A percentile compares a stretch with the other conserved stretches of the same genome.
These are phyloP conservation scores for Microcebus ravelobensis DNA, from an alignment of 2,113 vertebrate species.

Conservation along the genomic window DNA sequence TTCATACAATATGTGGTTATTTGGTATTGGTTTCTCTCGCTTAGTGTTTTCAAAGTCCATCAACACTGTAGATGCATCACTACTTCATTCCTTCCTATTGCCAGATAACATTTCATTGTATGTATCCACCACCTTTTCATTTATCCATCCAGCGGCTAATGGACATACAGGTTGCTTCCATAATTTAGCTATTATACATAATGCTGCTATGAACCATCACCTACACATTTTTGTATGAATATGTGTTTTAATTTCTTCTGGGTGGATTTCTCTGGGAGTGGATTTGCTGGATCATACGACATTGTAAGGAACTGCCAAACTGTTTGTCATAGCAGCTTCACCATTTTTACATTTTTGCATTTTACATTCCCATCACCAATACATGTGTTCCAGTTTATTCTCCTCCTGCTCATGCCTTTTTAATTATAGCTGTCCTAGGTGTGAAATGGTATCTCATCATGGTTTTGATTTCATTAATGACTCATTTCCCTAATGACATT, in stretches of 20 bases:
- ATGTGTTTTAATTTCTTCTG: neutral
- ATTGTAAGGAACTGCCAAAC: neutral
- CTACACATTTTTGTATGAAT: neutral
- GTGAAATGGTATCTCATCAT: neutral
- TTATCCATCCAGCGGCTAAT: neutral
- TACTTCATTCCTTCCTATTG: neutral
- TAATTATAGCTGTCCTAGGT: neutral
- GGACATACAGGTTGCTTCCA: neutral
- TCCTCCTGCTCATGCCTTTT: neutral
- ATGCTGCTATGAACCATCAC: neutral
- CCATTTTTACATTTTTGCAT: neutral
- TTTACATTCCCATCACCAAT: neutral
- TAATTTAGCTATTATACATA: neutral
- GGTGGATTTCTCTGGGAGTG: neutral
- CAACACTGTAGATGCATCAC: neutral
- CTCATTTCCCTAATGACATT: neutral
- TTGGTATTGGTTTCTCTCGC: neutral
- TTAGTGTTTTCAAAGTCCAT: neutral
- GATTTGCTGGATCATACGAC: neutral
- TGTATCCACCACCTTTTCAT: neutral
- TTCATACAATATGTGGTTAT: neutral
- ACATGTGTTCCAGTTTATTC: neutral
- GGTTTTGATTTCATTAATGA: neutral
- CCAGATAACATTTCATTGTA: neutral
- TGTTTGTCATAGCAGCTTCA: neutral